Evolutionary conservation across 2,113 vertebrate species (phyloP).

Genomic region (Corythornis madagascariensis): DNA sequence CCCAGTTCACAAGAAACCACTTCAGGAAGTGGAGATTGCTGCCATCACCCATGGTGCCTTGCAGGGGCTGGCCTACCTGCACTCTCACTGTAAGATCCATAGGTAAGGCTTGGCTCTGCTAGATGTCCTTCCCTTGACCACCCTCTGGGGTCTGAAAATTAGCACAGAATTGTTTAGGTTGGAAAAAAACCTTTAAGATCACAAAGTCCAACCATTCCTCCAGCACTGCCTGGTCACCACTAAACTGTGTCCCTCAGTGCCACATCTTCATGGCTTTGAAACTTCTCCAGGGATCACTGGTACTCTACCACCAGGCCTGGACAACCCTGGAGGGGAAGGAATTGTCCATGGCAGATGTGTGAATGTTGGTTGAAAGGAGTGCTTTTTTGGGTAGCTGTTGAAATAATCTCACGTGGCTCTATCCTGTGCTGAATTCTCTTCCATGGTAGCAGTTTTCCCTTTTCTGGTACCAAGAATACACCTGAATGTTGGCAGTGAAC

Average conservation of each 20-base stretch:
- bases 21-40: conserved; percentile 98
- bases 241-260: not conserved
- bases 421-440: not conserved
- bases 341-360: too few relatives aligned
- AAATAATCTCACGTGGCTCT: not conserved
- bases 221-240: not conserved
- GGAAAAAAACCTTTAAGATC: not conserved
- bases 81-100: conserved; percentile 97
- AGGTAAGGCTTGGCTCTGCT: conserved; percentile 78
- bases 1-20: conserved; percentile 97
- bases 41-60: conserved; percentile 99
- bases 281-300: too few relatives aligned
- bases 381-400: not conserved
- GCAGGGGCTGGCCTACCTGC: conserved; percentile 97
- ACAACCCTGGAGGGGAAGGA: too few relatives aligned
- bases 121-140: not conserved
- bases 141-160: not conserved
- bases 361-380: not conserved
- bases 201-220: not conserved
- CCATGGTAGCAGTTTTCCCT: not conserved
- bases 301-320: too few relatives aligned
- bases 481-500: not conserved
- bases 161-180: not conserved
- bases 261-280: not conserved
- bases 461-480: not conserved